Base-by-base conservation (phyloP, 2,888 invertebrate genomes). In the Calliopum simillimum region DNA sequence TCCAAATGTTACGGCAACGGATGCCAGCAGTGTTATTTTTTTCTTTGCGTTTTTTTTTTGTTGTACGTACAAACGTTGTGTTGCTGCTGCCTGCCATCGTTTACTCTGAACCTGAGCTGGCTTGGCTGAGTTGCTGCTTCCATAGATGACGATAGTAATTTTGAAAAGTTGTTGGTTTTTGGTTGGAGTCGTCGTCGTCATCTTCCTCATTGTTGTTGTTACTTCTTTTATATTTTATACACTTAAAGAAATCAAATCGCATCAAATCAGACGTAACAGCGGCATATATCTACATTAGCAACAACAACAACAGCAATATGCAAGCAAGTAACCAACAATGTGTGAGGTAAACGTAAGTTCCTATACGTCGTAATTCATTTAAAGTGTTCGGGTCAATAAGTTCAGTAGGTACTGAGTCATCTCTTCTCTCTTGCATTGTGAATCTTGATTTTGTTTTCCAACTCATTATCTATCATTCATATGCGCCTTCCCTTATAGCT, bases 171-270 rank as follows among this genome's bases (percentile, higher is more conserved):
- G 25, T 58, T 58, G 25, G 23, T 69, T 58, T 23, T 44, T 21
- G 14, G 56, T 51, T 63, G n/a, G n/a, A n/a, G 25, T 58, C 46
- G 43, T 64, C 43, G 71, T 53, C 49, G 65, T 66, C 64, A 59
- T 64, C 69, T 69, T 71, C 68, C 67, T 71, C 70, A 70, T 67
- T 69, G 64, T 69, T 71, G 72, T 71, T 75, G 73, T 65, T 63
- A 70, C 65, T 71, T 72, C 71, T 71, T 71, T 69, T 69, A 74
- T 69, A 63, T 69, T 71, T 51, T 70, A 71, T 74, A 71, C 73
- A 73, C 74, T 66, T 56, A 12, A 59, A 68, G 59, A 68, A 68
- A 68, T 16, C n/a, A 49, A 49, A 19, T 61, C 59, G 58, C 47
- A 56, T 66, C 56, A 46, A 46, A 64, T 33, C 33, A 33, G 33